A percentile compares a stretch with the other conserved stretches of the same genome.
Conservation (phyloP, 2,888 invertebrate species). For the Amphipoea oculea region DNA sequence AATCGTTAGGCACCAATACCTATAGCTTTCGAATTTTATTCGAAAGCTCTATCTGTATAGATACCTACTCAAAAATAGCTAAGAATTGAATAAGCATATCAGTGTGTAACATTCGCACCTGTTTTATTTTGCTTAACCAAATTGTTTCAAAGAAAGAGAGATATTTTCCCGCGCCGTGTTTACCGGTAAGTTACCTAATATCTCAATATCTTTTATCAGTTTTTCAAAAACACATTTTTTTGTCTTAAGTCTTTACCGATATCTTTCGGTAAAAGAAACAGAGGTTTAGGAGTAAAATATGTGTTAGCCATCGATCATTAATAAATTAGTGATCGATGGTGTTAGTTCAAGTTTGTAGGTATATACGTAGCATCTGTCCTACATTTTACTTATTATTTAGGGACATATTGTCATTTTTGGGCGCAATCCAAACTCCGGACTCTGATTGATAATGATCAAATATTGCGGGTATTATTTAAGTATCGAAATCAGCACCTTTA, state of each 20-base stretch:
- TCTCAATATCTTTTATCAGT: not conserved
- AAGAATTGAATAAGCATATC: slow-evolving; percentile 13
- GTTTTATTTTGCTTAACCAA: slow-evolving; percentile 24
- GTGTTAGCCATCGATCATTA: not conserved
- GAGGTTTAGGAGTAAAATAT: not conserved
- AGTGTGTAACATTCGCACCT: slow-evolving; percentile 9
- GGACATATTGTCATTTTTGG: not conserved
- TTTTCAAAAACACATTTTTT: not conserved
- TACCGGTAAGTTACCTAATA: not conserved
- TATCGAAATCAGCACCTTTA: not conserved
- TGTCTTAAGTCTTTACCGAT: not conserved
- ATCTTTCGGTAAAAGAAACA: not conserved
- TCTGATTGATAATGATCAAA: not conserved
- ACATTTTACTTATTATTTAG: not conserved
- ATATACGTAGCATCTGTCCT: not conserved
- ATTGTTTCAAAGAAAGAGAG: slow-evolving; percentile 20
- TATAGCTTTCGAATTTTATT: not conserved
- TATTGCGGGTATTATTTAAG: not conserved
- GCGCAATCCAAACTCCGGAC: not conserved
- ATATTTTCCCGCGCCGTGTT: not conserved
- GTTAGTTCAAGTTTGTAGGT: not conserved
- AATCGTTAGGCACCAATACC: not conserved
- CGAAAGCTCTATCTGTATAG: not conserved
- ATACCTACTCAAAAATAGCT: slow-evolving; percentile 2
- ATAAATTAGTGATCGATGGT: not conserved